These are phyloP conservation scores for Troilus luridus DNA, from an alignment of 2,888 invertebrate genomes.

Conservation along the genomic window DNA sequence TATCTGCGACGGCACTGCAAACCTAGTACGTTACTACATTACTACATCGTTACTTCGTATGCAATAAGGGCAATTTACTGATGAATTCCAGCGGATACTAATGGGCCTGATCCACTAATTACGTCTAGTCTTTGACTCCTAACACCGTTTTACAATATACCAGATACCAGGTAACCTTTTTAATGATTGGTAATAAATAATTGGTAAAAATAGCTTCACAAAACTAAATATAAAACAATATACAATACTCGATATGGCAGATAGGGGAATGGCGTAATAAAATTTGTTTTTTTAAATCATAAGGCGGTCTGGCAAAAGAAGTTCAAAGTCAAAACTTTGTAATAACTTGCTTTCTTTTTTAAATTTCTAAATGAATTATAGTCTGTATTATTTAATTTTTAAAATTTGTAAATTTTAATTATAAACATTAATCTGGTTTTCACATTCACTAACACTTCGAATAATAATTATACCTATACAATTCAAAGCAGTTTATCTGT, in stretches of 20 bases:
- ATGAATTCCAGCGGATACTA: background rate
- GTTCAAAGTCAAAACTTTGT: too few species aligned
- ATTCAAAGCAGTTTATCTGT: too few species aligned
- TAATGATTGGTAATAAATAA: background rate
- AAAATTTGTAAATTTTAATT: too few species aligned
- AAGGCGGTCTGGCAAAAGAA: too few species aligned
- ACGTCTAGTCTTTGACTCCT: background rate
- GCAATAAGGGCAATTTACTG: background rate
- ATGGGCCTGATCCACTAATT: background rate
- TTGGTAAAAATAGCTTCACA: background rate
- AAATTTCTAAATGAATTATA: too few species aligned
- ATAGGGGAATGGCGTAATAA: background rate
- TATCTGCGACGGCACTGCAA: background rate
- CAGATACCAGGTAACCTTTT: background rate
- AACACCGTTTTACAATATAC: background rate
- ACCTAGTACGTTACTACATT: background rate
- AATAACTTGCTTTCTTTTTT: too few species aligned
- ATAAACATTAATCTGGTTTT: too few species aligned
- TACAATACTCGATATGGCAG: background rate
- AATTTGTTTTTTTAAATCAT: too few species aligned
- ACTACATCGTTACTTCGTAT: background rate
- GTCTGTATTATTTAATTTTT: too few species aligned
- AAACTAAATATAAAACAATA: too few species aligned
- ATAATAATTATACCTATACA: too few species aligned
- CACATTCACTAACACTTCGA: too few species aligned